phyloP scores from a whole-genome alignment of 1,140 invertebrate genomes.

The Cotesia glomerata region DNA sequence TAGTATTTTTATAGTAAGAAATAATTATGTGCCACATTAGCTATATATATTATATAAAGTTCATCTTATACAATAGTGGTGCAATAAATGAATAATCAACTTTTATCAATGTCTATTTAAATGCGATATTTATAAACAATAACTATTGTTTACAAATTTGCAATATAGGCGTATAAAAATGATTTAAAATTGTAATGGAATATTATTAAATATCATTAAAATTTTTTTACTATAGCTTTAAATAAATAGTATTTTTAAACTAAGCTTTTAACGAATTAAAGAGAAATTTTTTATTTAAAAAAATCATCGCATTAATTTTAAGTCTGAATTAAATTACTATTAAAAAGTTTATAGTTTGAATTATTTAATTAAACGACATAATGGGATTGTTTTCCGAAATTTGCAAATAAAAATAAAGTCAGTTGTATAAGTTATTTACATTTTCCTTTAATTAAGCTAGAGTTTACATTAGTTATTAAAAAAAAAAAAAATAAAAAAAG shows the following conservation, averaged over 20 bases:
- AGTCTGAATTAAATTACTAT: too few species aligned
- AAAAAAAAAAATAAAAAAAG: too few species aligned
- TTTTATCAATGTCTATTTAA: slow-evolving; percentile 20
- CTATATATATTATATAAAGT: slow-evolving; percentile 8
- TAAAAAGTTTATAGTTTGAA: too few species aligned
- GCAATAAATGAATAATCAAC: slow-evolving; percentile 36
- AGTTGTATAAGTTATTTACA: too few species aligned
- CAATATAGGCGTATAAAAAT: slow-evolving; percentile 38
- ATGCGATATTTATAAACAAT: slow-evolving; percentile 39
- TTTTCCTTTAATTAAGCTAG: too few species aligned
- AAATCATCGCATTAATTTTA: too few species aligned
- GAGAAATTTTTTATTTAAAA: too few species aligned
- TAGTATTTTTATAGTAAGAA: slow-evolving; percentile 19
- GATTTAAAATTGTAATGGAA: background rate
- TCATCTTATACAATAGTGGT: slow-evolving; percentile 38
- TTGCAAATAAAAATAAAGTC: too few species aligned
- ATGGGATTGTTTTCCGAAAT: too few species aligned
- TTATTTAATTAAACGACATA: too few species aligned
- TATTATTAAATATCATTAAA: background rate
- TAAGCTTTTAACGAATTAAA: too few species aligned
- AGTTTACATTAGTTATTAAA: too few species aligned
- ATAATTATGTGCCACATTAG: slow-evolving; percentile 23
- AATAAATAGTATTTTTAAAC: background rate
- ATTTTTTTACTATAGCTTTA: background rate
- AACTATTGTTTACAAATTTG: slow-evolving; percentile 45